Base-by-base conservation (phyloP, 2,888 invertebrate genomes). In the Dasypolia templi region DNA sequence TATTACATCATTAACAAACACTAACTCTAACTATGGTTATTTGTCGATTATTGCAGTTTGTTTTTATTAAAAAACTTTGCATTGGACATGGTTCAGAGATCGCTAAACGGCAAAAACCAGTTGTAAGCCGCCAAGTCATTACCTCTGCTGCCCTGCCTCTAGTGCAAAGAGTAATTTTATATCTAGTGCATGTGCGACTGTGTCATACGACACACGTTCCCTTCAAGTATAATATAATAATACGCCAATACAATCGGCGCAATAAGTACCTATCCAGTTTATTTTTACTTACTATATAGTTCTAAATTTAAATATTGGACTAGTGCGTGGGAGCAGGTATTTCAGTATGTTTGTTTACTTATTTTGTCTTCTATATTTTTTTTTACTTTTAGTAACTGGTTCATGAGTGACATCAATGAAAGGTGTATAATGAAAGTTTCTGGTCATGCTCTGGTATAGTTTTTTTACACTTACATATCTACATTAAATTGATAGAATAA, bases 201-300 rank as follows among this genome's bases (percentile, higher is more conserved):
- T 77, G 72, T 63, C 35, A 39, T 39, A 35, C 67, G 59, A 49
- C 65, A 63, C 69, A 82, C 85, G 86, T 79, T 59, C 26, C 42
- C 22, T 22, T 39, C 44, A 53, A 32, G 39, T 42, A 26, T 35
- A 66, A 42, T 68, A 59, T 53, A 58, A 59, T 35, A 62, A 56
- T 55, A 64, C 72, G 70, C 61, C 22, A 62, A 39, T 56, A 19
- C 29, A 19, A 53, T 77, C 72, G 56, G 35, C 75, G 59, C 59
- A 39, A 29, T 59, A 65, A 56, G 32, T 64, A 53, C 17, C n/a
- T 53, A 65, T 29, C 17, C 35, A 56, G 7, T 22, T 64, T 58
- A 44, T 59, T 49, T 17, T 35, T 35, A n/a, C 42, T 64, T 49
- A 9, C 56, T 11, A 61, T 46, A 4, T 44, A 68, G 42, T 81